Conservation (phyloP, 1,140 invertebrate genomes). For the Psilanteris sp. region DNA sequence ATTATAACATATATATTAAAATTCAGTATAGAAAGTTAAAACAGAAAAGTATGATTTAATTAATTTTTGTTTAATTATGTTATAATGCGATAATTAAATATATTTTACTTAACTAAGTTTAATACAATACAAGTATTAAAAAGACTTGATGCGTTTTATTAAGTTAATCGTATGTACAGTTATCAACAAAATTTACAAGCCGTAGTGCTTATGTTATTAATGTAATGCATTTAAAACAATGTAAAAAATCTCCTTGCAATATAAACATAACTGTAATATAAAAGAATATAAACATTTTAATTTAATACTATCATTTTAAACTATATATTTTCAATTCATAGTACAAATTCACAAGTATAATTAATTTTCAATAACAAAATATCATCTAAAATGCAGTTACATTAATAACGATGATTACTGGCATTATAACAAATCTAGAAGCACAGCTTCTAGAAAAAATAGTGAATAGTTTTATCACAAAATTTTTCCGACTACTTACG, state of each 20-base stretch:
- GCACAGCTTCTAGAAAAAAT: slow-evolving; percentile 76
- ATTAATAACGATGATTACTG: slow-evolving; percentile 57
- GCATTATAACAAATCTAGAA: slow-evolving; percentile 75
- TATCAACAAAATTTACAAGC: slow-evolving; percentile 75
- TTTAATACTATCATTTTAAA: too few species aligned
- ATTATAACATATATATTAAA: too few species aligned
- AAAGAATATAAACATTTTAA: too few species aligned
- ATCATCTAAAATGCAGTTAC: slow-evolving; percentile 1
- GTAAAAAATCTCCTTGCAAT: slow-evolving; percentile 22
- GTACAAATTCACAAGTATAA: too few species aligned
- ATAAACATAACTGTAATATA: too few species aligned
- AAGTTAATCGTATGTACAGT: slow-evolving; percentile 73
- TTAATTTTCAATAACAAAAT: background rate
- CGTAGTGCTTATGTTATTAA: slow-evolving; percentile 49
- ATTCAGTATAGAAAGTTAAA: too few species aligned
- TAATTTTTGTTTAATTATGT: too few species aligned
- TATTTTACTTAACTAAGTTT: too few species aligned
- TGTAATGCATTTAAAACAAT: slow-evolving; percentile 26
- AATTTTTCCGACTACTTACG: slow-evolving; percentile 72
- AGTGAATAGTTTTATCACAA: slow-evolving; percentile 76
- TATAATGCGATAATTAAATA: background rate
- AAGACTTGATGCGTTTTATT: slow-evolving; percentile 27
- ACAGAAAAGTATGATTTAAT: too few species aligned
- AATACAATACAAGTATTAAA: slow-evolving; percentile 17
- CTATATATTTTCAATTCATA: too few species aligned